Conservation (phyloP, 2,888 invertebrate species). For the Volucella inanis region DNA sequence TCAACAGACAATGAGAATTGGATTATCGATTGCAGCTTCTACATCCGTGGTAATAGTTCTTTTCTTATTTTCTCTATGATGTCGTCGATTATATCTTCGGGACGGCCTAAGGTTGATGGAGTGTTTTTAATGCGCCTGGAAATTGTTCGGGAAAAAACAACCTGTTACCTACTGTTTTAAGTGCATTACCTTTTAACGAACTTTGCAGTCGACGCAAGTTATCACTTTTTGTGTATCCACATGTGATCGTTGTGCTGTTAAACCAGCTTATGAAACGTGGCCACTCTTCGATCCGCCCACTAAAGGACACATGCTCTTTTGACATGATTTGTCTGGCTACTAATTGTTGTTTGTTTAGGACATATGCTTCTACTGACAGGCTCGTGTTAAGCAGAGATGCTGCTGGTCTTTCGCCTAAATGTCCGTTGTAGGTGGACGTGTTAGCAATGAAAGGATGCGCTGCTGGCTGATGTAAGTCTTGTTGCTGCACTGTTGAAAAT, state of each 20-base stretch:
- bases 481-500: not conserved
- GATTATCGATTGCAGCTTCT: conserved; percentile 12
- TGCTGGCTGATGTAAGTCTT: not conserved
- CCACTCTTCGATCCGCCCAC: no score
- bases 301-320: conserved; percentile 12
- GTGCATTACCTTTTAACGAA: conserved; percentile 9
- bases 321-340: conserved; percentile 11
- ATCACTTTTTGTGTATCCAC: conserved; percentile 13
- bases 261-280: no score
- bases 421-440: not conserved
- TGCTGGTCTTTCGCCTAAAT: conserved; percentile 1
- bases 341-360: conserved; percentile 16
- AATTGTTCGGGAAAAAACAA: conserved; percentile 17
- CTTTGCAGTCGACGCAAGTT: conserved; percentile 19
- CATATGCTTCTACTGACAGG: conserved; percentile 2
- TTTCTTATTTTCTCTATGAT: conserved; percentile 8
- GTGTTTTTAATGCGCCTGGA: conserved; percentile 10
- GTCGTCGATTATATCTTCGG: conserved; percentile 7
- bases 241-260: not conserved
- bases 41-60: conserved; percentile 4
- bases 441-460: not conserved
- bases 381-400: not conserved
- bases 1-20: conserved; percentile 14
- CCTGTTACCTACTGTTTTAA: conserved; percentile 22
- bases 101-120: conserved; percentile 20